phyloP scores from a whole-genome alignment of 1,140 invertebrate genomes.

The Spodoptera frugiperda region DNA sequence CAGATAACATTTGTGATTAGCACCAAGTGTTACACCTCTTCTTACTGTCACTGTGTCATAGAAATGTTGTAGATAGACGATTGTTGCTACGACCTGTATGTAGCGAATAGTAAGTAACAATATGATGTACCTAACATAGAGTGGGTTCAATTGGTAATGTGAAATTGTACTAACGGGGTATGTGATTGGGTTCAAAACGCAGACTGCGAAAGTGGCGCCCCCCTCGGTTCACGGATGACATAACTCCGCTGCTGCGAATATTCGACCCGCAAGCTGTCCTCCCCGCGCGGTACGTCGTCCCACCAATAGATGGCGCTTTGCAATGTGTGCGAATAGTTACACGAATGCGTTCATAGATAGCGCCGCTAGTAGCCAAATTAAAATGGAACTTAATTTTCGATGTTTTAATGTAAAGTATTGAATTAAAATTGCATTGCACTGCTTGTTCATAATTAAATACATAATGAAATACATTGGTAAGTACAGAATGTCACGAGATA shows the following conservation, averaged over 20 bases:
- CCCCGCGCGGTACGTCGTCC: conserved; percentile 82
- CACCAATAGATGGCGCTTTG: conserved; percentile 78
- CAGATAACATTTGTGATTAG: conserved; percentile 41
- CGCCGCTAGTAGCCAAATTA: conserved; percentile 54
- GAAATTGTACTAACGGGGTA: conserved; percentile 52
- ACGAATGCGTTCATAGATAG: conserved; percentile 69
- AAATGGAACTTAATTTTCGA: conserved; percentile 21
- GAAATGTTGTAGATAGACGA: conserved; percentile 57
- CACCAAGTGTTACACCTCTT: conserved; percentile 9
- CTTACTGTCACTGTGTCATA: conserved; percentile 44
- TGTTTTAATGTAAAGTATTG: conserved; percentile 42
- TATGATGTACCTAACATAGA: conserved; percentile 41
- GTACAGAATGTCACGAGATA: conserved; percentile 17
- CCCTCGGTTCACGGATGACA: conserved; percentile 90
- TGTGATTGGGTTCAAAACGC: conserved; percentile 77
- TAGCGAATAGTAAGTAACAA: conserved; percentile 46
- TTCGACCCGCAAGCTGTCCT: conserved; percentile 89
- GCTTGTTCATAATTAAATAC: conserved; percentile 44
- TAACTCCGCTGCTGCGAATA: conserved; percentile 90
- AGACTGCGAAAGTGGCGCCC: conserved; percentile 90
- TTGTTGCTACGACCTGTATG: conserved; percentile 26
- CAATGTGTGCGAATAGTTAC: conserved; percentile 67
- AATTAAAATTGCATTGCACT: conserved; percentile 55
- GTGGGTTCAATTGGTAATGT: conserved; percentile 41
- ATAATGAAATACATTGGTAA: conserved; percentile 27